Conservation (phyloP, 2,113 vertebrate species). For the Notechis scutatus region DNA sequence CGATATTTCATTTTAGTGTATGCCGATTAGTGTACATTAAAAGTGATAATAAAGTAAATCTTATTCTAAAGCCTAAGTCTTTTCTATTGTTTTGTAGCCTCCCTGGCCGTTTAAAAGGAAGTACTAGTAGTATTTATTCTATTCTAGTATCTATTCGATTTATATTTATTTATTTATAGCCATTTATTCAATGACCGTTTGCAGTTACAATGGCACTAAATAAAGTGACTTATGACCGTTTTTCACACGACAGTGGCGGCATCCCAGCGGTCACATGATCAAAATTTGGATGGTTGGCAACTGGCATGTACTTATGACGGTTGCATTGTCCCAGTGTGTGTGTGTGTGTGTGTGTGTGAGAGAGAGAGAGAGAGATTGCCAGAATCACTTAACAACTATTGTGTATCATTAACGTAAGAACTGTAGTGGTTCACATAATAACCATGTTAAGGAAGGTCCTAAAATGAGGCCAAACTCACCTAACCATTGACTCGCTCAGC, state of each 20-base stretch:
- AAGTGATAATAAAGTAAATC: too few relatives aligned
- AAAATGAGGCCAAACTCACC: background rate
- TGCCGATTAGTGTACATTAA: too few relatives aligned
- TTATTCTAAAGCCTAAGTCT: too few relatives aligned
- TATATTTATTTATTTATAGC: background rate
- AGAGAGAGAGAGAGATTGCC: too few relatives aligned
- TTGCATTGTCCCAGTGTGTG: background rate
- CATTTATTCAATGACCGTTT: background rate
- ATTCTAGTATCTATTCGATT: too few relatives aligned
- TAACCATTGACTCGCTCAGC: background rate
- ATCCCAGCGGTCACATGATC: background rate
- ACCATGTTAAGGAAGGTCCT: background rate
- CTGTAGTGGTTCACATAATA: background rate
- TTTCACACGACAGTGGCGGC: background rate
- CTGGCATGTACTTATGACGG: background rate
- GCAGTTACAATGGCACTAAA: background rate
- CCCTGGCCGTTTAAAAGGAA: background rate
- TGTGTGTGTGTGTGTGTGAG: too few relatives aligned
- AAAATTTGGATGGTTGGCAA: background rate
- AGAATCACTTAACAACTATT: background rate
- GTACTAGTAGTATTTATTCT: background rate
- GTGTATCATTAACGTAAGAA: background rate
- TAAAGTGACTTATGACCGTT: background rate
- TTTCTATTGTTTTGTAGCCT: background rate
- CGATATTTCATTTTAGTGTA: too few relatives aligned